Conservation (phyloP, 2,888 invertebrate genomes). For the Orthonevra nobilis region DNA sequence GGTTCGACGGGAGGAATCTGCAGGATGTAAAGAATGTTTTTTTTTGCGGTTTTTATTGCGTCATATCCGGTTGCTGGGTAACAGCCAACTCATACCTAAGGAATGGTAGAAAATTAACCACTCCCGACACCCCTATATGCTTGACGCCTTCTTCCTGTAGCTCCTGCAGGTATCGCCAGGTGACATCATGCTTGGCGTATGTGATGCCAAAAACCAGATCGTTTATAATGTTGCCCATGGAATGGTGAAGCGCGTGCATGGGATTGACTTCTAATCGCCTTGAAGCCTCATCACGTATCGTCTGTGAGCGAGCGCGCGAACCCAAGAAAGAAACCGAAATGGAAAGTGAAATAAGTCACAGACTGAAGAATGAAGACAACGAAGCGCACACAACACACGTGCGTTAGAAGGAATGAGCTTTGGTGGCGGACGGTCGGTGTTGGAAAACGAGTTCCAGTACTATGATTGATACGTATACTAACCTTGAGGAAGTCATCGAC, state of each 20-base stretch:
- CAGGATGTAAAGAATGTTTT: constrained; percentile 10
- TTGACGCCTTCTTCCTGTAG: constrained; percentile 92
- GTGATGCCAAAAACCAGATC: constrained; percentile 88
- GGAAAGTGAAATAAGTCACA: constrained; percentile 45
- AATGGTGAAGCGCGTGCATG: constrained; percentile 81
- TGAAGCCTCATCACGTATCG: constrained; percentile 72
- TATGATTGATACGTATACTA: constrained; percentile 34
- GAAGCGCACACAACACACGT: no score
- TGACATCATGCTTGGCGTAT: constrained; percentile 85
- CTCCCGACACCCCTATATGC: constrained; percentile 90
- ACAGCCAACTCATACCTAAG: constrained; percentile 82
- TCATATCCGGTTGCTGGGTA: constrained; percentile 45
- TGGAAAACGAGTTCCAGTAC: no score
- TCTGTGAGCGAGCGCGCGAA: constrained; percentile 27
- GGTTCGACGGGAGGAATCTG: constrained; percentile 82
- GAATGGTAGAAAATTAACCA: constrained; percentile 91
- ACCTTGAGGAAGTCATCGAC: constrained; percentile 83
- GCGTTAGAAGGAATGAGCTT: constrained; percentile 16
- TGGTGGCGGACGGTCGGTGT: constrained; percentile 11
- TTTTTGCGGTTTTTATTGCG: constrained; percentile 46
- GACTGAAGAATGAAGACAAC: constrained; percentile 5
- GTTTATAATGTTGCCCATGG: constrained; percentile 89
- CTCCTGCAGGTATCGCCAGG: constrained; percentile 88
- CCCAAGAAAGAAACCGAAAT: constrained; percentile 26
- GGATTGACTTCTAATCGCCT: constrained; percentile 78